Base-by-base conservation (phyloP, 2,797 vertebrate species). In the Galago senegalensis region DNA sequence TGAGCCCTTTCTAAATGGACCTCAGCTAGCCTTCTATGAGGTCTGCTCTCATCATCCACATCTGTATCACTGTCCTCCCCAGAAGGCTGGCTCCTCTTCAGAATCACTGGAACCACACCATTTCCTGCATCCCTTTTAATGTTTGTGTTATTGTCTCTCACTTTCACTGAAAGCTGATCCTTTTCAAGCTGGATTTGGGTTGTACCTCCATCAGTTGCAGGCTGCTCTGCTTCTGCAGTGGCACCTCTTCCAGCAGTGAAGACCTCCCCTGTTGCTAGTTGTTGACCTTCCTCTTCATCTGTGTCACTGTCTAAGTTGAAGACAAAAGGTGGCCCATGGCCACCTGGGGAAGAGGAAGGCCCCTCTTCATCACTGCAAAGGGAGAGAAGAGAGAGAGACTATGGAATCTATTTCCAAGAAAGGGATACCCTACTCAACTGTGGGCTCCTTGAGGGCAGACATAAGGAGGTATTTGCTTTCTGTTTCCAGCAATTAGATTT, bases 281-380 rank as follows among this genome's bases (percentile, higher is more conserved):
- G 89, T 37, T 85, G 79, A 77, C 29, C 89, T 70, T 98, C 98
- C 29, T 99, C 99, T 17, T 98, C 97, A 81, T 99, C 99, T 61
- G 98, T 99, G 97, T 99, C 99, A 86, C 99, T 99, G 97, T 99
- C 98, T 67, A 98, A 49, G 23, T 95, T 94, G 91, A 99, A 90
- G 43, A 58, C 40, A 58, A 85, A 88, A 65, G 97, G 95, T 34
- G 67, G 87, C 17, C 60, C 56, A 6, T 40, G 81, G 12, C 31
- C 93, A 72, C 65, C n/a, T 0, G 11, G 70, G 8, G 73, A 77
- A 61, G 76, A 67, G 2, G 97, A 97, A 76, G 63, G 77, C 5
- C 76, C 97, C 70, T 98, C 98, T 40, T 98, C 98, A 94, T 98
- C 98, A 46, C 98, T 98, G 88, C 21, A 40, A 85, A 93, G 56